Base-by-base conservation (phyloP, 2,797 vertebrate genomes). In the Caiman crocodilus region DNA sequence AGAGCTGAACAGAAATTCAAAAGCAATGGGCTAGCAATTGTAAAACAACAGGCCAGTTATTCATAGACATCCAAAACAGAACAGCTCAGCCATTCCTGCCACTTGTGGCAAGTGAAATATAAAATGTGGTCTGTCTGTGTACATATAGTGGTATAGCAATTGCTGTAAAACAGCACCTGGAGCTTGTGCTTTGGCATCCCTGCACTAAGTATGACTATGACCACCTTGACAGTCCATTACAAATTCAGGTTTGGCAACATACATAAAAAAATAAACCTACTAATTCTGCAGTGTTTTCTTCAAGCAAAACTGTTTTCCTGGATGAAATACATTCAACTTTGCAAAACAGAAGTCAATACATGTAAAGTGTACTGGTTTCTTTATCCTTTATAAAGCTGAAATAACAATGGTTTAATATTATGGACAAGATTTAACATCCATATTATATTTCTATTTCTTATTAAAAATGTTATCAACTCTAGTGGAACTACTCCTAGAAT, bases 401-500 rank as follows among this genome's bases (percentile, higher is more conserved):
- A 85, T 1, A 17, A 84, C 67, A 35, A 6, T 90, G 82, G 92
- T 96, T 93, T 79, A 90, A 55, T 83, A 90, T 67, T 88, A 90
- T 76, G n/a, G 76, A 73, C 88, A 94, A 91, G 88, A 93, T 88
- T 95, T 92, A 81, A 92, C 92, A 13, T 91, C 91, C 71, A 89
- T 83, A 32, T 76, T 94, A 61, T 85, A 95, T 91, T 90, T 65
- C n/a, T 71, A 64, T 0, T 0, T 28, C 42, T 50, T 25, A 6
- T 74, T 77, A 92, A 95, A 92, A 96, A 75, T 89, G 94, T 93
- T 92, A 95, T 79, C 83, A 90, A 0, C 76, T 96, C 84, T 83
- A 85, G 65, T 85, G 94, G 96, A 97, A 96, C 95, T 93, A 91
- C 61, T 95, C 79, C 95, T 96, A 94, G 96, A 95, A 84, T 77